phyloP scores from a whole-genome alignment of 2,113 vertebrate species.

The Probosciger aterrimus region DNA sequence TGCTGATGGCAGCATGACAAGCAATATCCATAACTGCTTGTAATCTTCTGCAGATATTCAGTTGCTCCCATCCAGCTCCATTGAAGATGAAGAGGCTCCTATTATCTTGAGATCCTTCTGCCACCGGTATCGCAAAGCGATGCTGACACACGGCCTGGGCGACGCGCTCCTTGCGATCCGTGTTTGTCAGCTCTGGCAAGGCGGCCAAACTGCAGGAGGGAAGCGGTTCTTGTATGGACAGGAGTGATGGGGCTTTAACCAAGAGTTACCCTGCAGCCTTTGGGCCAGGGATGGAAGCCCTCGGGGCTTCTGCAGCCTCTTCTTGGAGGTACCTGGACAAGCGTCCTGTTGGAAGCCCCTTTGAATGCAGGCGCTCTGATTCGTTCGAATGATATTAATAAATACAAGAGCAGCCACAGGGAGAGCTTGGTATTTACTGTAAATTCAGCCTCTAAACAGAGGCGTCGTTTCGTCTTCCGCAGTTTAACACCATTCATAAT shows the following conservation, averaged over 20 bases:
- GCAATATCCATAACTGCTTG: conserved; percentile 55
- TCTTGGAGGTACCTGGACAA: background rate
- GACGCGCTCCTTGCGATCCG: background rate
- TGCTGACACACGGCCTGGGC: conserved; percentile 37
- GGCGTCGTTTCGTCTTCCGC: background rate
- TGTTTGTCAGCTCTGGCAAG: background rate
- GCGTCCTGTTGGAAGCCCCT: background rate
- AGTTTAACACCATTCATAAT: conserved; percentile 5
- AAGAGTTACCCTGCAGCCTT: background rate
- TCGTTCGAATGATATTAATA: background rate
- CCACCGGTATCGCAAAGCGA: background rate
- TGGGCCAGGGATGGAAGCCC: background rate
- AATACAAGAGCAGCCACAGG: background rate
- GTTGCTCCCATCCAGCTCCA: conserved; percentile 48
- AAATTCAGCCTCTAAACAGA: background rate
- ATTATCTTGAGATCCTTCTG: conserved; percentile 50
- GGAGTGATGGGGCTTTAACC: background rate
- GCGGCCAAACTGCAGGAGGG: rapidly evolving
- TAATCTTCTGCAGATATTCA: conserved; percentile 41
- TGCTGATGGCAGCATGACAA: conserved; percentile 64
- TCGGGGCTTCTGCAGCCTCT: background rate
- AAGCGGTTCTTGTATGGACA: rapidly evolving
- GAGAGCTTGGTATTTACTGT: background rate
- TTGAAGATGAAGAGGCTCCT: conserved; percentile 25
- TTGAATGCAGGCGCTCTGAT: background rate